A percentile compares a stretch with the other conserved stretches of the same genome.
These are phyloP conservation scores for Psittacula cyanocephala DNA, from an alignment of 2,113 vertebrate genomes.

Conservation along the genomic window DNA sequence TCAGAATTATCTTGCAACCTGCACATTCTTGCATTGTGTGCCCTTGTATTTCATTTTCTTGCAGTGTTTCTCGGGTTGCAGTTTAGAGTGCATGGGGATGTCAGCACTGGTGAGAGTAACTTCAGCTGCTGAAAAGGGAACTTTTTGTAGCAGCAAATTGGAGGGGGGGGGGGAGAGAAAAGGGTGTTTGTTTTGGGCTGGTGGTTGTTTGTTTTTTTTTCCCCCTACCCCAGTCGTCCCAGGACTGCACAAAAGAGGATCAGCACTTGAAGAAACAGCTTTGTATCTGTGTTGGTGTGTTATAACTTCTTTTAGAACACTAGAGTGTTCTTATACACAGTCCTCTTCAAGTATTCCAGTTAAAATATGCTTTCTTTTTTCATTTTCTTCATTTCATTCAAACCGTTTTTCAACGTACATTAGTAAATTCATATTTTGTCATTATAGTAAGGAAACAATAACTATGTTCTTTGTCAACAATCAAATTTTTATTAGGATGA, in stretches of 20 bases:
- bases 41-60: not conserved
- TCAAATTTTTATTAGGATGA: not conserved
- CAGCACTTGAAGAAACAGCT: not conserved
- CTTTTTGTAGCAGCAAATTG: not conserved
- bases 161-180: too few species aligned
- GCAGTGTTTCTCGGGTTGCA: not conserved
- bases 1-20: not conserved
- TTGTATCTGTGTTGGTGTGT: not conserved
- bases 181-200: not conserved
- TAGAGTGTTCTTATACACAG: not conserved
- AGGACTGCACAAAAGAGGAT: not conserved
- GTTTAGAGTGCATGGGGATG: not conserved
- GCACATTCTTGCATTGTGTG: accelerated
- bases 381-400: not conserved
- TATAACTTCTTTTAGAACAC: not conserved
- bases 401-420: not conserved
- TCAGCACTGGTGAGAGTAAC: not conserved
- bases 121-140: not conserved
- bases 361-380: not conserved
- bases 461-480: not conserved
- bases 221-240: not conserved
- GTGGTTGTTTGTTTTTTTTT: not conserved
- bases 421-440: not conserved
- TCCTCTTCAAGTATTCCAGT: not conserved
- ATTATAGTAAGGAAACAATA: not conserved